Evolutionary conservation across 2,113 vertebrate genomes (phyloP).

Genomic region (Petrocephalus zakoni): DNA sequence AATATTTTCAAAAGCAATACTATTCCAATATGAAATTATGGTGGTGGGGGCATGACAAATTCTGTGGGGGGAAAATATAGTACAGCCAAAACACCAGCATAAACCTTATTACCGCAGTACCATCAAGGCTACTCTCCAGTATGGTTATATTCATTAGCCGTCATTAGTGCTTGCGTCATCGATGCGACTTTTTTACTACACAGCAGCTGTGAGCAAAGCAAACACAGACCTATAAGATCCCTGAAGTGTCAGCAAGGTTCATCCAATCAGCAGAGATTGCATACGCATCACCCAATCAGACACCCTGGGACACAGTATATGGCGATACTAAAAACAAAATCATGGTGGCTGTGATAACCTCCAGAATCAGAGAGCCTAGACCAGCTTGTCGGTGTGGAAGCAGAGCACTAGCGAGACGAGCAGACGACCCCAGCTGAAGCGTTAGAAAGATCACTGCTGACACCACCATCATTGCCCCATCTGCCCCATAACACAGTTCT

Average conservation of each 20-base stretch:
- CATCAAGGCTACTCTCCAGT: not conserved
- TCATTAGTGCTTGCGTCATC: no score
- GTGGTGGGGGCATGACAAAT: not conserved
- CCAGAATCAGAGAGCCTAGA: not conserved
- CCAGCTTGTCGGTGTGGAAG: not conserved
- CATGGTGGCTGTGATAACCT: not conserved
- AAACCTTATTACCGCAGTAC: not conserved
- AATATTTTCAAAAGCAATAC: not conserved
- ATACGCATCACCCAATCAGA: not conserved
- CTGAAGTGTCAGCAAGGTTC: not conserved
- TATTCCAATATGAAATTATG: not conserved
- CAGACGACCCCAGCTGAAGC: not conserved
- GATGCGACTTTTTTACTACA: not conserved
- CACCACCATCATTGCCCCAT: not conserved
- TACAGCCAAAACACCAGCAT: not conserved
- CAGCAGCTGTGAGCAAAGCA: not conserved
- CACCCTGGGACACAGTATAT: no score
- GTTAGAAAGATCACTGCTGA: not conserved
- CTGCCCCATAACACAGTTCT: not conserved
- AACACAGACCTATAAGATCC: not conserved
- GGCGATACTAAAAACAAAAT: no score
- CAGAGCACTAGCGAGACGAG: not conserved
- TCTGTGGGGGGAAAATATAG: not conserved
- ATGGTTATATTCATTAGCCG: not conserved
- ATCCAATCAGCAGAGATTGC: not conserved